Evolutionary conservation across 2,797 vertebrate genomes (phyloP), one percentile per base, ranked within the genome.

Genomic region (Catharus ustulatus): DNA sequence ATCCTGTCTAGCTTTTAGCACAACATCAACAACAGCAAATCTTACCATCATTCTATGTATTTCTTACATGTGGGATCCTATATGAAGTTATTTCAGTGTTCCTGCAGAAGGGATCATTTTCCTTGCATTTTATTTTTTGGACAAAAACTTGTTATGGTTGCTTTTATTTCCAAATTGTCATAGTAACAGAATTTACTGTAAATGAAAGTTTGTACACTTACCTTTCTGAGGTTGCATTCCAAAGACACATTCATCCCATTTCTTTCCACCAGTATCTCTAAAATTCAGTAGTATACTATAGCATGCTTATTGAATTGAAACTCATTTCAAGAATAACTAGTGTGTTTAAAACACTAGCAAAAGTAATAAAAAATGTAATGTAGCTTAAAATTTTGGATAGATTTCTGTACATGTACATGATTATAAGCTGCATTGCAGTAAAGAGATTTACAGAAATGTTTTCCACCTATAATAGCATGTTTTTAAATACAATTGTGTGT

Each of bases 291-390:
- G 45, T 49, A 40, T 49, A 51, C 45, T 69, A 36, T 42, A 77
- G 15, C 29, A 51, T 48, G 11, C 74, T 91, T 68, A 55, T 36
- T 66, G 51, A 85, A 93, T 55, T 77, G 34, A 79, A 88, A n/a
- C 23, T 95, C 32, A 80, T 89, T 96, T 95, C 57, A 84, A 76
- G 64, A 96, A 93, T 89, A 96, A 93, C 71, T 95, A 30, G 43
- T 77, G 10, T 61, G 40, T 87, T 95, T 90, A 91, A 95, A 96
- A 94, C 30, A 75, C 21, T 52, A 88, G n/a, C 7, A 83, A 75
- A 95, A 91, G 38, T 79, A 19, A 94, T 79, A 69, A 90, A 95
- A 95, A 93, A 90, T 64, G 79, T 84, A 95, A 79, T 84, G 22
- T 23, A 78, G 14, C 27, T 85, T 95, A 95, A 97, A 93, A 94